Evolutionary conservation across 1,140 invertebrate genomes (phyloP).

Genomic region (Helicoverpa zea): DNA sequence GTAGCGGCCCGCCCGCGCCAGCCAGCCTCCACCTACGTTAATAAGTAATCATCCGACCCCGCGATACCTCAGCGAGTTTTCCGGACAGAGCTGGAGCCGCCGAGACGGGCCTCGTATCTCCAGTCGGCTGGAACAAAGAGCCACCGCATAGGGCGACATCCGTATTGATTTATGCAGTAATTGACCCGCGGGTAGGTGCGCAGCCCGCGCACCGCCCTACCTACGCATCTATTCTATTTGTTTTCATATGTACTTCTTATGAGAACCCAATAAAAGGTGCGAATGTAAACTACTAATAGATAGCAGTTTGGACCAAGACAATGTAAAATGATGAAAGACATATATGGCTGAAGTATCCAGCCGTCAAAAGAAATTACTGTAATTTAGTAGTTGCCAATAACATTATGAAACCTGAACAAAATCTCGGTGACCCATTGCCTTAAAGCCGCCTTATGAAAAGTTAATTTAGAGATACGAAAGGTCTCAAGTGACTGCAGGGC

Average conservation of each 20-base stretch:
- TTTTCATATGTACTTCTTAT: slow-evolving; percentile 67
- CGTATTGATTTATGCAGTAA: slow-evolving; percentile 86
- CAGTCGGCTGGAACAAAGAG: slow-evolving; percentile 84
- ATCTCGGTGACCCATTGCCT: slow-evolving; percentile 71
- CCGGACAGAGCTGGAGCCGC: slow-evolving; percentile 82
- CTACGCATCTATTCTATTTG: slow-evolving; percentile 72
- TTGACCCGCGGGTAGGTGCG: slow-evolving; percentile 83
- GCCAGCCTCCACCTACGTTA: slow-evolving; percentile 86
- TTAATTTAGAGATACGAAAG: slow-evolving; percentile 72
- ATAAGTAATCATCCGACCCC: slow-evolving; percentile 86
- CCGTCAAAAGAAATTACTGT: no score
- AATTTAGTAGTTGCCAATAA: no score
- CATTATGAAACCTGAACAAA: slow-evolving; percentile 22
- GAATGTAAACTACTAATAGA: slow-evolving; percentile 42
- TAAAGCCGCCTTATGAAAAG: slow-evolving; percentile 66
- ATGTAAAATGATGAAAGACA: not conserved
- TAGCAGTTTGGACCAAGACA: not conserved
- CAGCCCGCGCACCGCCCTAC: slow-evolving; percentile 75
- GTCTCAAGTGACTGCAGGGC: slow-evolving; percentile 39
- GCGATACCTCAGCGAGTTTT: slow-evolving; percentile 84
- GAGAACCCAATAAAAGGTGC: slow-evolving; percentile 57
- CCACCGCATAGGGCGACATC: slow-evolving; percentile 82
- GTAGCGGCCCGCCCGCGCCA: slow-evolving; percentile 81
- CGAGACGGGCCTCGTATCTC: slow-evolving; percentile 83
- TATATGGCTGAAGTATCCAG: no score